These are phyloP conservation scores for Calyptommatus sinebrachiatus DNA, from an alignment of 2,113 vertebrate species.

Conservation along the genomic window DNA sequence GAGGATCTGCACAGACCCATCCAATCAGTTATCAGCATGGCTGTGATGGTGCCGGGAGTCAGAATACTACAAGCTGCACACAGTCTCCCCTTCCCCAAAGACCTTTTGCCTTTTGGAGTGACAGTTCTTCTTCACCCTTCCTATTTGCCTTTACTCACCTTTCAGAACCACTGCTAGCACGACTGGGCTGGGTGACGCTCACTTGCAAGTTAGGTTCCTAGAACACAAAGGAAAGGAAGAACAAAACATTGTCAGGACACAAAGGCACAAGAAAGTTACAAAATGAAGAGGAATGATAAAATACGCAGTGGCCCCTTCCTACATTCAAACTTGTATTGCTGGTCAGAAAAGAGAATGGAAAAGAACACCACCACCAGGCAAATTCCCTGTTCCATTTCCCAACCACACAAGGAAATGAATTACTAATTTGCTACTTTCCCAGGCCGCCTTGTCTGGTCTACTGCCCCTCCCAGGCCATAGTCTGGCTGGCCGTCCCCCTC, in stretches of 20 bases:
- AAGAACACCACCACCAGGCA: background rate
- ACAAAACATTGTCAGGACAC: background rate
- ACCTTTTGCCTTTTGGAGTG: background rate
- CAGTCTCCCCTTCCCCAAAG: background rate
- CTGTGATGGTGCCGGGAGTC: background rate
- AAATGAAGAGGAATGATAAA: background rate
- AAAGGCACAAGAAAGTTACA: background rate
- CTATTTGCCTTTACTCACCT: constrained; percentile 76
- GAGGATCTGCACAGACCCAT: too few relatives aligned
- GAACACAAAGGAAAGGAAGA: constrained; percentile 21
- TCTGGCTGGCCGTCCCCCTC: background rate
- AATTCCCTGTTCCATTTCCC: background rate
- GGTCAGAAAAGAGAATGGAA: background rate
- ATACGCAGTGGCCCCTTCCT: background rate
- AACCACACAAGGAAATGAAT: constrained; percentile 1
- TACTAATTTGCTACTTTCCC: constrained; percentile 10
- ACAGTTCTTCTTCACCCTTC: background rate
- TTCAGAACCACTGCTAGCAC: constrained; percentile 81
- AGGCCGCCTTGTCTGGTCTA: background rate
- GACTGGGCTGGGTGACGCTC: constrained; percentile 84
- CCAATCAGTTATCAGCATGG: rapidly evolving
- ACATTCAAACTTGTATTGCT: background rate
- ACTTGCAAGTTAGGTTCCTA: constrained; percentile 84
- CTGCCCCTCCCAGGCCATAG: background rate
- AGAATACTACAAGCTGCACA: background rate